Evolutionary conservation across 2,888 invertebrate genomes (phyloP).

Genomic region (Trachelus troglodyta): DNA sequence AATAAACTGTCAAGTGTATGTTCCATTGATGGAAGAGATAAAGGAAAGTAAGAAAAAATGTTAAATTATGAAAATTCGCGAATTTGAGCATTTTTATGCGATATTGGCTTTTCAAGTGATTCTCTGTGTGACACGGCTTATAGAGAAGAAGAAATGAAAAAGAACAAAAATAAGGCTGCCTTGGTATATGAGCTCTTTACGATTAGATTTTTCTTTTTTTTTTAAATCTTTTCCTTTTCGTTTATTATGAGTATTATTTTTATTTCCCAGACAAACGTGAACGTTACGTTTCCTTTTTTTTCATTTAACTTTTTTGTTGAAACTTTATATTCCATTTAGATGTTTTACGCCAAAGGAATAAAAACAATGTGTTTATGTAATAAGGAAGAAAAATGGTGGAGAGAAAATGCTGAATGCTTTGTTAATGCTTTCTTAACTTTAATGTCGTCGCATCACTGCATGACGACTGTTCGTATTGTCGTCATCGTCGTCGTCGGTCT

Average conservation of each 20-base stretch:
- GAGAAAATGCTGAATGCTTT: neutral
- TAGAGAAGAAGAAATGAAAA: neutral
- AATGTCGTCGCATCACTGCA: neutral
- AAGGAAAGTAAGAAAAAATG: neutral
- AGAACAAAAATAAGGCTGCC: neutral
- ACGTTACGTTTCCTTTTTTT: neutral
- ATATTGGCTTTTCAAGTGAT: neutral
- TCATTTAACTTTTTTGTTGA: neutral
- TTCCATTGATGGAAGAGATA: neutral
- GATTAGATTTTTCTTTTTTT: neutral
- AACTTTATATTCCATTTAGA: neutral
- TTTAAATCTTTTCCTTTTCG: neutral
- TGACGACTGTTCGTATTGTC: neutral
- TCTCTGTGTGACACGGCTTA: neutral
- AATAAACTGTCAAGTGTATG: neutral
- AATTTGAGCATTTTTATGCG: neutral
- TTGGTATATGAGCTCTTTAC: neutral
- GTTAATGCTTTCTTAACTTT: neutral
- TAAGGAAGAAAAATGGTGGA: neutral
- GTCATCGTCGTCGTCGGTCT: constrained; percentile 5
- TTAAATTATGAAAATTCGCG: neutral
- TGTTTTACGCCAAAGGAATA: neutral
- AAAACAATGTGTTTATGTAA: neutral
- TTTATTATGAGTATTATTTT: neutral
- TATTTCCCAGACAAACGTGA: neutral